Evolutionary conservation across 2,888 invertebrate genomes (phyloP).

Genomic region (Pristionchus mayeri): DNA sequence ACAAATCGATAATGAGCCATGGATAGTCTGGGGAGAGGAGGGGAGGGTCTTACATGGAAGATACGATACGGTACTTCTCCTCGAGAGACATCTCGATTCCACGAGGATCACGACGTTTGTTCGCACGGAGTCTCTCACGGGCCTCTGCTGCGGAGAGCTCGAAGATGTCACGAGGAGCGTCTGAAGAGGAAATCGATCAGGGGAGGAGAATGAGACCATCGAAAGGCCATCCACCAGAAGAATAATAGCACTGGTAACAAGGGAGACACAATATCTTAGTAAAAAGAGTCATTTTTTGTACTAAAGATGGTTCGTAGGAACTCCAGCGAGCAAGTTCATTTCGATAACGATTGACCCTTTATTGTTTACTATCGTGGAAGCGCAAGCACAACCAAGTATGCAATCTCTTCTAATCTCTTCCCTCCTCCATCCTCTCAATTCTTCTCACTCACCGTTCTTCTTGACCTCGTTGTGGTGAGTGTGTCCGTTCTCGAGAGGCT

Average conservation of each 20-base stretch:
- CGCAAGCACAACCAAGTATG: neutral
- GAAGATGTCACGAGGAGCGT: conserved; percentile 66
- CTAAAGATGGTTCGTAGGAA: too few species aligned
- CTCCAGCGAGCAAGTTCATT: too few species aligned
- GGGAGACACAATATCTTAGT: too few species aligned
- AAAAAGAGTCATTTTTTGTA: too few species aligned
- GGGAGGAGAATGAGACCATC: too few species aligned
- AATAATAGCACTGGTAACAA: too few species aligned
- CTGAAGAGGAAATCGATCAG: too few species aligned
- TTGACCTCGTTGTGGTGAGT: conserved; percentile 49
- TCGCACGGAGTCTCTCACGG: conserved; percentile 67
- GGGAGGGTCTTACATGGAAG: conserved; percentile 63
- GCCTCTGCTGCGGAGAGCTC: conserved; percentile 73
- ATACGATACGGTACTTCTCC: conserved; percentile 72
- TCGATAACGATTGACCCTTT: too few species aligned
- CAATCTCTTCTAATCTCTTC: neutral
- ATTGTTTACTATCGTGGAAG: too few species aligned
- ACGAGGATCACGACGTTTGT: conserved; percentile 63
- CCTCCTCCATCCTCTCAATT: conserved; percentile 55
- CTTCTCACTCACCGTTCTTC: conserved; percentile 21
- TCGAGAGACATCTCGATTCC: conserved; percentile 70
- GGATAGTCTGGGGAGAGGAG: neutral
- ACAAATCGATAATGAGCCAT: conserved; percentile 37
- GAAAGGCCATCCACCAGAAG: too few species aligned
- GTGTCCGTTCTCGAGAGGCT: conserved; percentile 46